Evolutionary conservation across 2,113 vertebrate genomes (phyloP), one percentile per base, ranked within the genome.

Genomic region (Petromus typicus): DNA sequence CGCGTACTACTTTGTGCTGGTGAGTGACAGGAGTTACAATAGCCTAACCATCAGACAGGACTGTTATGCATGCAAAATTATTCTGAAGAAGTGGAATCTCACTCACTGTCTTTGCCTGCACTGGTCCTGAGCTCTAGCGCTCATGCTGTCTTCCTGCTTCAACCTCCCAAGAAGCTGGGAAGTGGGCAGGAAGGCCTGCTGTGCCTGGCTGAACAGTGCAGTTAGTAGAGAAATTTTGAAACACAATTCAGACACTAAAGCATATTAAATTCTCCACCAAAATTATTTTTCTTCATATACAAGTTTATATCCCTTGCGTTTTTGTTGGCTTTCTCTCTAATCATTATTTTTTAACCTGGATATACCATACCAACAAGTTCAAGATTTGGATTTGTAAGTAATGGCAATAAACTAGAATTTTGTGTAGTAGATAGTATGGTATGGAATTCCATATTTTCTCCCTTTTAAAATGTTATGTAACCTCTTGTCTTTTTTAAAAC

Each of bases 1-100:
- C 98, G 99, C 99, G 98, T 99, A 99, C 98, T 99, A 98, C 98
- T 98, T 99, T 98, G 98, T 99, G 98, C 98, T 99, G 99, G 99
- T 99, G 99, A 99, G 99, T 99, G 98, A 98, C 95, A 73, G 99
- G 96, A 98, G 98, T 97, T 98, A 91, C 97, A 96, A 93, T 98
- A 98, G 98, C 95, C 93, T 97, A 98, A 98, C 93, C 93, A 98
- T 97, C 97, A 98, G 98, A 98, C 98, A 98, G 98, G 97, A 98
- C 88, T 97, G 98, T 97, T 73, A 6, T 23, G 10, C 9, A n/a
- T 34, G 16, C 7, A 8, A 78, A 75, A 89, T 76, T 84, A 61
- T 86, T 85, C 32, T 51, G 51, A 86, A 54, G 48, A 86, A 51
- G 25, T 18, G 17, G 14, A 5, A 20, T 87, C 18, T 13, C 54